Evolutionary conservation across 2,113 vertebrate genomes (phyloP).

Genomic region (Aegotheles bennettii): DNA sequence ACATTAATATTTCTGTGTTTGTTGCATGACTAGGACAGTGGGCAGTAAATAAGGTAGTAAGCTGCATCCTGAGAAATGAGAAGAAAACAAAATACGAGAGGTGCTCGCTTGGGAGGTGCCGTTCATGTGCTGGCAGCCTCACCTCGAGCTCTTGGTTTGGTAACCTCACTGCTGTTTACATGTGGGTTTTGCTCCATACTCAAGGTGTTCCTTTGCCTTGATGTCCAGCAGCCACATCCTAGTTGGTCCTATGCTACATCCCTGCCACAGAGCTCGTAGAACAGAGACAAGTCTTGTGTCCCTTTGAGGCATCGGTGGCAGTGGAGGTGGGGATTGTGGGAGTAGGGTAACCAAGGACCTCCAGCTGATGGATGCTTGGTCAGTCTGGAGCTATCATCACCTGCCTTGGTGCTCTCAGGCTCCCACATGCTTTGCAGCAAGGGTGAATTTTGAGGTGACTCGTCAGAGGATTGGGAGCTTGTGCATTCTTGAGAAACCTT

Average conservation of each 20-base stretch:
- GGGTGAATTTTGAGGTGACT: background rate
- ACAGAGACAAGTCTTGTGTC: background rate
- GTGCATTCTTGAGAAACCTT: background rate
- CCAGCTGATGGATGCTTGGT: background rate
- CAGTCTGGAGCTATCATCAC: background rate
- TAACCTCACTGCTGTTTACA: background rate
- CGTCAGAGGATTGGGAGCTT: background rate
- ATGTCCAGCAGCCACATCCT: background rate
- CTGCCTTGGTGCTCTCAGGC: background rate
- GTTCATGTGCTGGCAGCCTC: background rate
- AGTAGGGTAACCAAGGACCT: background rate
- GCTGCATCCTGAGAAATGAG: background rate
- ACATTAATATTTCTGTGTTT: background rate
- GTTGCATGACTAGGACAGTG: background rate
- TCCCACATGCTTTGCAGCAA: background rate
- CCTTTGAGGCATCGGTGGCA: rapidly evolving
- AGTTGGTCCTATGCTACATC: background rate
- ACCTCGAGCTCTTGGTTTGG: background rate
- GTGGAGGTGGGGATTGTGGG: background rate
- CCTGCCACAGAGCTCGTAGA: background rate
- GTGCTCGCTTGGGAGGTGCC: background rate
- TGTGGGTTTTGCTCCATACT: background rate
- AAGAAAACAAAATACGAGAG: background rate
- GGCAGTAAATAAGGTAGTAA: background rate
- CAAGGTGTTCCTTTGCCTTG: background rate